Conservation (phyloP, 2,797 vertebrate species). For the Lepilemur septentrionalis region DNA sequence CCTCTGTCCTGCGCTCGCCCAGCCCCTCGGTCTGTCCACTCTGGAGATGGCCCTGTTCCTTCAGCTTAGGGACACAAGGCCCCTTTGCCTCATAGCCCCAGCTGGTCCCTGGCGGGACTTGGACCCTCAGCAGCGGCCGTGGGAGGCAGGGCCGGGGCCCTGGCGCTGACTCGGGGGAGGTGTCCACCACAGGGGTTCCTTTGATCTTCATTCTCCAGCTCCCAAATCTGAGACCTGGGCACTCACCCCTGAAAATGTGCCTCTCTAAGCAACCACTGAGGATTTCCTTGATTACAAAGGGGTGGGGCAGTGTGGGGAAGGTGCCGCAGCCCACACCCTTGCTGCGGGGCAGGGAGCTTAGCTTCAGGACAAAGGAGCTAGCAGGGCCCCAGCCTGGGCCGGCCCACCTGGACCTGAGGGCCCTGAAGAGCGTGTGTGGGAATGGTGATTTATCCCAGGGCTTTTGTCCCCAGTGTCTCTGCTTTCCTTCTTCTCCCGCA, state of each 20-base stretch:
- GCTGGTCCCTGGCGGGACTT: not conserved
- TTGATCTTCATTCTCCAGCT: slow-evolving; percentile 39
- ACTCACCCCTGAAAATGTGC: slow-evolving; percentile 57
- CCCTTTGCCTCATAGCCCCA: not conserved
- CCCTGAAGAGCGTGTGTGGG: not conserved
- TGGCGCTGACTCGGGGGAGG: not conserved
- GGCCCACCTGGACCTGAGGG: not conserved
- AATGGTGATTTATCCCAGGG: not conserved
- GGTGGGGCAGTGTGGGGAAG: not conserved
- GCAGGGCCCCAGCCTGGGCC: not conserved
- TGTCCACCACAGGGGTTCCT: not conserved
- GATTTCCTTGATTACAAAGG: slow-evolving; percentile 18
- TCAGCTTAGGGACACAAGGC: not conserved
- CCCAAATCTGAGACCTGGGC: slow-evolving; percentile 54
- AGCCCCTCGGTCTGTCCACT: not conserved
- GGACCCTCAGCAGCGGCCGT: not conserved
- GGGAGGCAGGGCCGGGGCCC: not conserved
- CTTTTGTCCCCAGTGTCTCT: not conserved
- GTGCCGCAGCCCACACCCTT: not conserved
- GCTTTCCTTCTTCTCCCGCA: not conserved
- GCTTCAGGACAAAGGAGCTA: not conserved
- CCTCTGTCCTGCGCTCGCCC: not conserved
- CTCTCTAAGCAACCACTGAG: slow-evolving; percentile 49
- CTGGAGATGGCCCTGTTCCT: not conserved
- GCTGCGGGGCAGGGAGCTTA: not conserved